Evolutionary conservation across 2,113 vertebrate genomes (phyloP), one percentile per base, ranked within the genome.

Genomic region (Dascyllus trimaculatus): DNA sequence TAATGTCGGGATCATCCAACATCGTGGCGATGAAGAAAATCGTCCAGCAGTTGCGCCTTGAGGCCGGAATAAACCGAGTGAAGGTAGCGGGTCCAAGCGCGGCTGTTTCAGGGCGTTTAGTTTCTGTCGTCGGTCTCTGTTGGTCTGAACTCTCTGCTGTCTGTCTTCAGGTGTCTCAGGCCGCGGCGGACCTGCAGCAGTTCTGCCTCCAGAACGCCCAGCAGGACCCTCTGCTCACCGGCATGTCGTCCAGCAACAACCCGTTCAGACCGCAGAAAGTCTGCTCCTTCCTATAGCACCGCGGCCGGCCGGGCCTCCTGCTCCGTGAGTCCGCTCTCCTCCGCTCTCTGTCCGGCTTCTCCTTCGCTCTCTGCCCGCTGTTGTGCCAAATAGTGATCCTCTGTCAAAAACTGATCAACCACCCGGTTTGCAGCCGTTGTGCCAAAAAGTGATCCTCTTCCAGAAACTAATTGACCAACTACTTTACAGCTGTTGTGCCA

Each of bases 201-300:
- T 99, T 99, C 77, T 99, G 98, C 88, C 93, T 99, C 57, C 97
- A 98, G 90, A 96, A 99, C 56, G 98, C 97, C 29, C 96, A 96
- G 49, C 97, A 98, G n/a, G 98, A 99, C 89, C 97, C 98, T n/a
- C 89, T 99, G 52, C 93, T 99, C 86, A 98, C 95, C 59, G 97
- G 98, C 82, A 96, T 98, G 72, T 97, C 97, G 17, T 96, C 97
- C 38, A 98, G 96, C 92, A 98, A 94, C 91, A 99, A 99, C 91
- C 98, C 98, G 35, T 99, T 99, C 93, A 95, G 97, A 89, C 96
- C 97, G 75, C 97, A 97, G 85, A 98, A 96, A 94, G 96, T 98
- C 80, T 99, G 98, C 93, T 98, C 97, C 21, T 98, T 99, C 93
- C 95, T 99, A 94, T 99, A 93, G 84, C 87, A 22, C 10, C 52